Conservation (phyloP, 1,140 invertebrate species). For the Ladona fulva region DNA sequence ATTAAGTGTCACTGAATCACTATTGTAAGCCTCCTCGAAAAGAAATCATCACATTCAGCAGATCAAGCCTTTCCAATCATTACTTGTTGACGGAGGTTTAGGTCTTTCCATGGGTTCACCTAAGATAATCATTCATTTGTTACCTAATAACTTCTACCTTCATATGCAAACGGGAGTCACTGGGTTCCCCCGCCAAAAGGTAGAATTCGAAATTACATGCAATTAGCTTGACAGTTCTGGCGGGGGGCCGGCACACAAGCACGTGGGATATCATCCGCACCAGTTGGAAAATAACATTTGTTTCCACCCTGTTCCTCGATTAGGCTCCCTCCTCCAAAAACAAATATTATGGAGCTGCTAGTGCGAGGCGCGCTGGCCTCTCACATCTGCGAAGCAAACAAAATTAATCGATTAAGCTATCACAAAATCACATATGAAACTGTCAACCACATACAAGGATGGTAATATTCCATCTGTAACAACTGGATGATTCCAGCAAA, state of each 20-base stretch:
- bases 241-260: neutral
- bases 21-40: too few species aligned
- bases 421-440: too few species aligned
- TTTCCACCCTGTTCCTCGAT: neutral
- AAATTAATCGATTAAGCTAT: too few species aligned
- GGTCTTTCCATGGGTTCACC: too few species aligned
- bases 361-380: neutral
- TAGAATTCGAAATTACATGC: neutral
- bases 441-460: too few species aligned
- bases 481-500: too few species aligned
- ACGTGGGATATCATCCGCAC: conserved; percentile 6
- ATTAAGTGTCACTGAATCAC: too few species aligned
- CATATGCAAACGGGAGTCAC: neutral
- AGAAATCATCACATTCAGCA: too few species aligned
- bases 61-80: too few species aligned
- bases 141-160: neutral
- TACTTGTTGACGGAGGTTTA: too few species aligned
- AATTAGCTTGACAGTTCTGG: neutral
- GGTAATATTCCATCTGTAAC: too few species aligned
- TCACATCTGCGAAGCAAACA: neutral
- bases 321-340: neutral
- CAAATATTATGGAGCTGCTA: neutral
- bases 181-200: neutral
- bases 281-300: neutral
- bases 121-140: too few species aligned